These are phyloP conservation scores for Heteronetta atricapilla DNA, from an alignment of 2,113 vertebrate genomes.

Conservation along the genomic window DNA sequence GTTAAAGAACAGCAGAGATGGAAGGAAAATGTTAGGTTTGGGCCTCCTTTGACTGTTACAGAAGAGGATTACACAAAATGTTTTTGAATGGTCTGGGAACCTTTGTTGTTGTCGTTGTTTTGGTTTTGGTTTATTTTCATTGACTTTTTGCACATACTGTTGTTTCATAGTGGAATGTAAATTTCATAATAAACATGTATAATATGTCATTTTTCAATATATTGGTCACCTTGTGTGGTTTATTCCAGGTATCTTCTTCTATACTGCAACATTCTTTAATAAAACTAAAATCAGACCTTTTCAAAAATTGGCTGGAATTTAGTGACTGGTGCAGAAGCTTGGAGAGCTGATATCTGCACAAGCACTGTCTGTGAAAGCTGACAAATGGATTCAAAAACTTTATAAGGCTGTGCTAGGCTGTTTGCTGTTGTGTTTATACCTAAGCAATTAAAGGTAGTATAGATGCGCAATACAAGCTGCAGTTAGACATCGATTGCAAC, in stretches of 20 bases:
- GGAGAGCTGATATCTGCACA: neutral
- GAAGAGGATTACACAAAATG: neutral
- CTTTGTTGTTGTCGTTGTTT: neutral
- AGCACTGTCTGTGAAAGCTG: neutral
- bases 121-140: conserved; percentile 27
- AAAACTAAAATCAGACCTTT: neutral
- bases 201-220: conserved; percentile 64
- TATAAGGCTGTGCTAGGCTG: neutral
- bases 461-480: neutral
- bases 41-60: conserved; percentile 5
- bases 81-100: conserved; percentile 1
- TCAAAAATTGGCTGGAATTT: neutral
- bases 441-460: neutral
- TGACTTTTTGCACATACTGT: conserved; percentile 60
- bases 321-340: neutral
- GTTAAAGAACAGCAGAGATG: neutral
- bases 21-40: neutral
- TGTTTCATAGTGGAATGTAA: conserved; percentile 67
- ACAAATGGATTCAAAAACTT: neutral
- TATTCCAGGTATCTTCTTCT: conserved; percentile 19
- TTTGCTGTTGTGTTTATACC: neutral
- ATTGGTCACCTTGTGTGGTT: conserved; percentile 47
- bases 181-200: conserved; percentile 75
- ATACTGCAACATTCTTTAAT: neutral
- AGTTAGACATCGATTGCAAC: neutral